Evolutionary conservation across 2,113 vertebrate species (phyloP).

Genomic region (Atrichornis clamosus): DNA sequence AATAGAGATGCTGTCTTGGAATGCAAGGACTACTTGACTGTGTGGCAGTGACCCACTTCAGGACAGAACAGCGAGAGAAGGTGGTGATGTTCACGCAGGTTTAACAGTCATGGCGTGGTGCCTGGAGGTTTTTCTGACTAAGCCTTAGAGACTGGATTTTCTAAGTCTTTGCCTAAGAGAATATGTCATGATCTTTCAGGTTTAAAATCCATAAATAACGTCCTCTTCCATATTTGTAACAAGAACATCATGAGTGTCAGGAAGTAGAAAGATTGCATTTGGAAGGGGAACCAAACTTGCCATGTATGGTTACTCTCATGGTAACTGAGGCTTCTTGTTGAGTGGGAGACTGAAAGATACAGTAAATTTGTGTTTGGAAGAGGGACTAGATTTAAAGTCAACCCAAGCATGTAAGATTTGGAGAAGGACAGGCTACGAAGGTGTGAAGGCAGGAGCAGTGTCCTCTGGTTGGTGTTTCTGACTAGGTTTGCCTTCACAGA

Average conservation of each 20-base stretch:
- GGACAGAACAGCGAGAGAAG: not conserved
- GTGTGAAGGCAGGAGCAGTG: not conserved
- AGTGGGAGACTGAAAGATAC: not conserved
- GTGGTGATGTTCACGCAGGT: not conserved
- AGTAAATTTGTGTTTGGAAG: not conserved
- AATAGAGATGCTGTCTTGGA: not conserved
- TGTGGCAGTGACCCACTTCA: not conserved
- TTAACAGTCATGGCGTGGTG: not conserved
- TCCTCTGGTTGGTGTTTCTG: not conserved
- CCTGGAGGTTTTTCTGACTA: not conserved
- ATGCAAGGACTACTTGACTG: not conserved
- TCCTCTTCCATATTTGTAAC: not conserved
- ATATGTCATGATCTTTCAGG: not conserved
- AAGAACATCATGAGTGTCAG: not conserved
- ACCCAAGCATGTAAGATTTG: not conserved
- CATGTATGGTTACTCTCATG: not conserved
- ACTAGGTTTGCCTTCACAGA: not conserved
- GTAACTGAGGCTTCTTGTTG: not conserved
- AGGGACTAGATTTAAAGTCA: slow-evolving; percentile 4
- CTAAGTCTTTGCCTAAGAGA: not conserved
- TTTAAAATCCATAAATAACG: not conserved
- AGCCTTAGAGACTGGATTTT: not conserved
- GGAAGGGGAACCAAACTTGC: not conserved
- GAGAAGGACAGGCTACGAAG: not conserved
- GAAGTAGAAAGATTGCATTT: not conserved